Conservation (phyloP, 2,888 invertebrate species). For the Fabriciana adippe region DNA sequence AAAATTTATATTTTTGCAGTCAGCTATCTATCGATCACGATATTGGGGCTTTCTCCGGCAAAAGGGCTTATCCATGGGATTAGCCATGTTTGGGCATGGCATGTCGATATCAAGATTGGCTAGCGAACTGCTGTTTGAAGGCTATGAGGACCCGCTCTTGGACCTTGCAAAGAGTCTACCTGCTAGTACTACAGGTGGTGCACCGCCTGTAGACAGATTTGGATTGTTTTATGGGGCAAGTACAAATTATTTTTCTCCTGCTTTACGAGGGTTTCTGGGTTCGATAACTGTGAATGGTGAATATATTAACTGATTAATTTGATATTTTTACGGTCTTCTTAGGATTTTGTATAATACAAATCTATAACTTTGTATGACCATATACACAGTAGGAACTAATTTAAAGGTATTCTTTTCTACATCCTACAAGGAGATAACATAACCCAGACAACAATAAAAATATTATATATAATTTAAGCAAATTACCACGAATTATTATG, state of each 20-base stretch:
- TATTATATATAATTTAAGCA: too few relatives aligned
- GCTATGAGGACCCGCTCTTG: slow-evolving; percentile 89
- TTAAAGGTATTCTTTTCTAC: too few relatives aligned
- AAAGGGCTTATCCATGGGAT: slow-evolving; percentile 82
- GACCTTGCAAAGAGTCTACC: slow-evolving; percentile 84
- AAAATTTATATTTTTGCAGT: slow-evolving; percentile 66
- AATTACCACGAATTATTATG: too few relatives aligned
- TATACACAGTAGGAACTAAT: too few relatives aligned
- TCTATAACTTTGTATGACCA: too few relatives aligned
- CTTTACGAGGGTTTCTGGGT: too few relatives aligned
- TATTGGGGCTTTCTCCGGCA: slow-evolving; percentile 82
- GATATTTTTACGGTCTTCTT: too few relatives aligned
- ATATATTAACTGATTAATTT: too few relatives aligned
- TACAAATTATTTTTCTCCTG: neutral
- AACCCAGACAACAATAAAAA: too few relatives aligned
- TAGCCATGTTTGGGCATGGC: slow-evolving; percentile 80
- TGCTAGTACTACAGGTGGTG: slow-evolving; percentile 77
- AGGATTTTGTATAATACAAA: too few relatives aligned
- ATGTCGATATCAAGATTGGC: slow-evolving; percentile 84
- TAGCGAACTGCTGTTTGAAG: slow-evolving; percentile 88
- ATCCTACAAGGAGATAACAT: too few relatives aligned
- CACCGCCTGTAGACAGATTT: slow-evolving; percentile 88
- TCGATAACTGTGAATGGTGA: too few relatives aligned
- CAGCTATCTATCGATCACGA: slow-evolving; percentile 82
- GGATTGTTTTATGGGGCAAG: slow-evolving; percentile 90